A percentile compares a stretch with the other conserved stretches of the same genome.
Evolutionary conservation across 2,113 vertebrate genomes (phyloP).

Genomic region (Henicopernis longicauda): DNA sequence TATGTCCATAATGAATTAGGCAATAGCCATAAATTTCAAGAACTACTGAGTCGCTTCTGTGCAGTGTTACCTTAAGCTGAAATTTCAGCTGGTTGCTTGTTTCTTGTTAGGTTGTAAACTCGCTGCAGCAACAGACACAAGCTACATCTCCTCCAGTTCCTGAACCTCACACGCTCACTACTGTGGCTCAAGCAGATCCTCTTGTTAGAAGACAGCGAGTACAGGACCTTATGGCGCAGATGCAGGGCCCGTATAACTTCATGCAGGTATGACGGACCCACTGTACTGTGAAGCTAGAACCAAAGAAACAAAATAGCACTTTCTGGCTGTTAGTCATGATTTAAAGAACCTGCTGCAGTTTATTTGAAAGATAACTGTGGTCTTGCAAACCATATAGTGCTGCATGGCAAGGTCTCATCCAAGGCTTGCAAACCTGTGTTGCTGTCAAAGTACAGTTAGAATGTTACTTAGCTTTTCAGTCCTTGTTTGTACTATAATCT

Average conservation of each 20-base stretch:
- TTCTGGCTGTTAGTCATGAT: not conserved
- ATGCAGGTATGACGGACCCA: slow-evolving; percentile 84
- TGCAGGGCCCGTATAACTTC: slow-evolving; percentile 98
- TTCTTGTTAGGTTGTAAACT: slow-evolving; percentile 77
- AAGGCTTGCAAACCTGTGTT: not conserved
- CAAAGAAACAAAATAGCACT: not conserved
- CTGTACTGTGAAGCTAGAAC: not conserved
- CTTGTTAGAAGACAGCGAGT: slow-evolving; percentile 91
- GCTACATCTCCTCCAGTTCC: slow-evolving; percentile 78
- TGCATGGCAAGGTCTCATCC: not conserved
- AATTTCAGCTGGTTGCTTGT: not conserved
- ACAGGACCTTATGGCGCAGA: slow-evolving; percentile 98
- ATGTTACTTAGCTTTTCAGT: not conserved
- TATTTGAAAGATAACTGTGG: not conserved
- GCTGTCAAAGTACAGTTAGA: not conserved
- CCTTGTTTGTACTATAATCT: not conserved
- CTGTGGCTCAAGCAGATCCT: slow-evolving; percentile 82
- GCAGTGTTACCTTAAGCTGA: not conserved
- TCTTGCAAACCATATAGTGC: not conserved
- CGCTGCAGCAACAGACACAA: slow-evolving; percentile 81
- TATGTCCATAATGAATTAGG: not conserved
- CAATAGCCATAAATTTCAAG: not conserved
- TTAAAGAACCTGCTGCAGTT: not conserved
- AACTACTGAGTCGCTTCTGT: not conserved
- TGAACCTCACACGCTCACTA: slow-evolving; percentile 79